Conservation (phyloP, 2,113 vertebrate species). For the Orthonyx spaldingii region DNA sequence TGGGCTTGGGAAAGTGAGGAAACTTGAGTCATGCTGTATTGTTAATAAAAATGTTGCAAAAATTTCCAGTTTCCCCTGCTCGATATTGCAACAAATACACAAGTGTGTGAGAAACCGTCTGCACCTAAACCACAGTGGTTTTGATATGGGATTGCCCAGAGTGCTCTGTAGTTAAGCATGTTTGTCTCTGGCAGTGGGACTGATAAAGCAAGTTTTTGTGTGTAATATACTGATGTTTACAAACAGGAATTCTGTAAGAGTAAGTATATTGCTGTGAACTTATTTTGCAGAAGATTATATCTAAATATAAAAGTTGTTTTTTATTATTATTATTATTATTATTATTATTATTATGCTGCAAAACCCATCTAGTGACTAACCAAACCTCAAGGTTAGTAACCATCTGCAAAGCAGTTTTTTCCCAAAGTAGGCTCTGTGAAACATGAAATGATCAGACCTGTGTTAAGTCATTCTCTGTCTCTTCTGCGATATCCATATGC, state of each 20-base stretch:
- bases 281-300: background rate
- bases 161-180: background rate
- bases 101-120: background rate
- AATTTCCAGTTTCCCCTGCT: slow-evolving; percentile 9
- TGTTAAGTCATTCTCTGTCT: background rate
- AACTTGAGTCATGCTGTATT: background rate
- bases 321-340: background rate
- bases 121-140: background rate
- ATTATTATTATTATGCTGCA: background rate
- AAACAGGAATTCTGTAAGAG: background rate
- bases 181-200: background rate
- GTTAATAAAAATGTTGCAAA: slow-evolving; percentile 1
- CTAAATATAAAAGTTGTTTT: background rate
- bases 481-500: rapidly evolving
- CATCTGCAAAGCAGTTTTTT: background rate
- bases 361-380: background rate
- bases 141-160: background rate
- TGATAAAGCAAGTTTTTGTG: background rate
- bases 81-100: background rate
- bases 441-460: background rate
- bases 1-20: background rate
- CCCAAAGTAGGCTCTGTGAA: background rate
- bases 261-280: background rate
- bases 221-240: background rate
- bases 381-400: background rate